Evolutionary conservation across 2,888 invertebrate species (phyloP).

Genomic region (Kuschelorhynchus macadamiae): DNA sequence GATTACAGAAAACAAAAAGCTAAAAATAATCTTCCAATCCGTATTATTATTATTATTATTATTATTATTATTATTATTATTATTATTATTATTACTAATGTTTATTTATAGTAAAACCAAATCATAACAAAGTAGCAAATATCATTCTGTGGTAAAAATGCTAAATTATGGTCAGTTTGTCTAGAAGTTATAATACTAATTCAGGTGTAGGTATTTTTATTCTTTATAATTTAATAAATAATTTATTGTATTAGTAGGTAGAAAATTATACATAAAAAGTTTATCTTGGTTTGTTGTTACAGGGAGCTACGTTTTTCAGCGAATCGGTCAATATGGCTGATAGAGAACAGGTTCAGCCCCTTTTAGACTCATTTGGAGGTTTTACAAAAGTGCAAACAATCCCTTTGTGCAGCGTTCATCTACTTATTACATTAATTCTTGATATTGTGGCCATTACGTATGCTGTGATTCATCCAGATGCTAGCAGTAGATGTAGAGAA

Average conservation of each 20-base stretch:
- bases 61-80: no score
- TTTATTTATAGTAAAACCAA: slow-evolving; percentile 30
- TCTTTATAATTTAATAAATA: slow-evolving; percentile 13
- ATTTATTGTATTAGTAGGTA: neutral
- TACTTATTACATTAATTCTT: slow-evolving; percentile 61
- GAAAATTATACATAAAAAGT: no score
- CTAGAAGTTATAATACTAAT: slow-evolving; percentile 62
- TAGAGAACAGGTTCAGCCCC: slow-evolving; percentile 64
- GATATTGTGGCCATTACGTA: slow-evolving; percentile 65
- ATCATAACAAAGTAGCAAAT: no score
- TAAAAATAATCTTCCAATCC: no score
- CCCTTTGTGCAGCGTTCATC: slow-evolving; percentile 62
- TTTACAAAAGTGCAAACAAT: slow-evolving; percentile 66
- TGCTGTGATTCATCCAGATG: slow-evolving; percentile 64
- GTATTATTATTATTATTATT: no score
- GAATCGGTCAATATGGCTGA: slow-evolving; percentile 67
- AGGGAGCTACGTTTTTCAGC: slow-evolving; percentile 69
- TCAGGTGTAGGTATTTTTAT: slow-evolving; percentile 58
- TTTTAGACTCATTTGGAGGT: slow-evolving; percentile 65
- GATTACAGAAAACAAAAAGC: no score
- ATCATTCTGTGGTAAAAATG: no score
- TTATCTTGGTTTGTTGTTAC: neutral
- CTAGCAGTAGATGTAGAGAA: slow-evolving; percentile 70
- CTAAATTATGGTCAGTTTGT: slow-evolving; percentile 61
- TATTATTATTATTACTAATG: neutral